Conservation (phyloP, 2,797 vertebrate genomes). For the Tapirus indicus region DNA sequence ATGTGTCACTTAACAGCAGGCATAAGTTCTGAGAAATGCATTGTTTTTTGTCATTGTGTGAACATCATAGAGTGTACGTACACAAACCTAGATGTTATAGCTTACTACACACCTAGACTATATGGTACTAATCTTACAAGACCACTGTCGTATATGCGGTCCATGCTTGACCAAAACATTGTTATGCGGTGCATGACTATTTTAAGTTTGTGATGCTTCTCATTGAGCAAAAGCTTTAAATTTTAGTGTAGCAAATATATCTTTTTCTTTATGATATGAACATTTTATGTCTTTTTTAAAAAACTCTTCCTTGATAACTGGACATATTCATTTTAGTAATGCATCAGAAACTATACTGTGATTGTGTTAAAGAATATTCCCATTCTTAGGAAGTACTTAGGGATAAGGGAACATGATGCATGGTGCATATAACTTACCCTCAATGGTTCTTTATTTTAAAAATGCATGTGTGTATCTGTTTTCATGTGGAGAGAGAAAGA, state of each 20-base stretch:
- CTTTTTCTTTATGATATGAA: not conserved
- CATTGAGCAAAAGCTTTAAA: constrained; percentile 27
- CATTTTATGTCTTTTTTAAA: not conserved
- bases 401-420: not conserved
- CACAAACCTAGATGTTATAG: no score
- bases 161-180: no score
- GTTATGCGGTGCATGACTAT: not conserved
- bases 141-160: no score
- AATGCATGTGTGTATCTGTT: not conserved
- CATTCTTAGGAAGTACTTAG: not conserved
- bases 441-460: not conserved
- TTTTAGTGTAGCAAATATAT: constrained; percentile 18
- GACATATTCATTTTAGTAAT: constrained; percentile 1
- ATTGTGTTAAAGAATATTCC: not conserved
- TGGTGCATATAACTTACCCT: not conserved
- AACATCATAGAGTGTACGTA: no score
- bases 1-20: no score
- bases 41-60: no score
- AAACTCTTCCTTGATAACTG: not conserved
- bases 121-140: no score
- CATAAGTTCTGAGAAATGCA: no score
- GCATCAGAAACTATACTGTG: not conserved
- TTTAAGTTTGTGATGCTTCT: not conserved
- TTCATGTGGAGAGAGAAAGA: not conserved
- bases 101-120: no score